Evolutionary conservation across 2,113 vertebrate genomes (phyloP).

Genomic region (Gnathonemus echidnorhynchus): DNA sequence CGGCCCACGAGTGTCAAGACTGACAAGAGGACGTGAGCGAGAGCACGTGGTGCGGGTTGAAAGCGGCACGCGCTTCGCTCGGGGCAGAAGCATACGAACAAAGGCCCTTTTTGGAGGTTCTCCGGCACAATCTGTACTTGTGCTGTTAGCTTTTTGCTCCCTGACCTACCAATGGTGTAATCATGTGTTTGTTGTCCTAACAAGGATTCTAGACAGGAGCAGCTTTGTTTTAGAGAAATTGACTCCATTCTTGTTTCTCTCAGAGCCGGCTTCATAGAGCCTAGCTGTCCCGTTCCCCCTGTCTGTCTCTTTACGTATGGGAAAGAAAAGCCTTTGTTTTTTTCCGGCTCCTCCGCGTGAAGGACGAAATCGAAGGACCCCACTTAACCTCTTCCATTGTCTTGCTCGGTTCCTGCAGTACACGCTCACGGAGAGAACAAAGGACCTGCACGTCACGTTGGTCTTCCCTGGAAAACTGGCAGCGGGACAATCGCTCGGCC

Average conservation of each 20-base stretch:
- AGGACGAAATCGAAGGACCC: background rate
- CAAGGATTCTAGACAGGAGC: background rate
- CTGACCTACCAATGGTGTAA: background rate
- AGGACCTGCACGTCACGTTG: background rate
- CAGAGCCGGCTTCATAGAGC: background rate
- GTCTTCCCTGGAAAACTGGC: slow-evolving; percentile 10
- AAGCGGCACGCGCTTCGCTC: background rate
- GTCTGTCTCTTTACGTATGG: background rate
- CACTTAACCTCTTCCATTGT: background rate
- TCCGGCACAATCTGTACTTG: background rate
- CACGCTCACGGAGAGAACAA: background rate
- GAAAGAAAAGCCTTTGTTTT: slow-evolving; percentile 6
- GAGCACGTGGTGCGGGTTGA: background rate
- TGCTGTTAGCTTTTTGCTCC: background rate
- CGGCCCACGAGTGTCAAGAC: background rate
- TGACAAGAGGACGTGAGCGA: background rate
- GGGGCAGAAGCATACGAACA: background rate
- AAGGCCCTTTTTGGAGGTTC: background rate
- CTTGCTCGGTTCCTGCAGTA: background rate
- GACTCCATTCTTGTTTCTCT: background rate
- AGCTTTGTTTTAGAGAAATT: background rate
- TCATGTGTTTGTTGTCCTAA: background rate
- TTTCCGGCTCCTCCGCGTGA: background rate
- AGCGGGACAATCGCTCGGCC: background rate
- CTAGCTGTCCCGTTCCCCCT: too few species aligned